Evolutionary conservation across 2,888 invertebrate species (phyloP), one percentile per base, ranked within the genome.

Genomic region (Nemotelus nigrinus): DNA sequence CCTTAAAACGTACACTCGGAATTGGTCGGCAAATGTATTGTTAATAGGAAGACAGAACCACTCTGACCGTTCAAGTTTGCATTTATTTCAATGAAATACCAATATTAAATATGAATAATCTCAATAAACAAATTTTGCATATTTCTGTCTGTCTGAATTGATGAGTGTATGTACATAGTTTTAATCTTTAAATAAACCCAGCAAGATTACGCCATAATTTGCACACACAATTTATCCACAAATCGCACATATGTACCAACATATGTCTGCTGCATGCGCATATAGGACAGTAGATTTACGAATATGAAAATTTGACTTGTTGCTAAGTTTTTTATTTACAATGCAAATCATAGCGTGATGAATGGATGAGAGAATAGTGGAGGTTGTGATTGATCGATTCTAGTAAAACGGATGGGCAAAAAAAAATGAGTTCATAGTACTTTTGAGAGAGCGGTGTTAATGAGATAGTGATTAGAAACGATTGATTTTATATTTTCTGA

Each of bases 151-250:
- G 3, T 2, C 63, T 5, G 7, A 63, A 57, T 57, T 41, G 39
- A 63, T 63, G 41, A 43, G 25, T 63, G 63, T 8, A 57, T 4
- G 8, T 0, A 10, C 4, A 57, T 4, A 39, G 43, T 43, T 65
- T 3, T 1, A 47, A 44, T 3, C 47, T 65, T 65, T 2, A 65
- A 65, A 53, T 68, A 48, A 68, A 68, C 68, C 48, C 53, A 3
- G 4, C 44, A 70, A 53, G 8, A 53, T 70, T 70, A 70, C 53
- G 70, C 53, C 53, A 70, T 43, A 65, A 45, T 65, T 70, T 70
- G 53, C 4, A 50, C 45, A 50, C 50, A 25, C 68, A 43, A 7
- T 70, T 70, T 25, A 70, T 41, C 70, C 2, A 43, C 8, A 67
- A 3, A 48, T 25, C 48, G 10, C 5, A 47, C 53, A 53, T 53